Evolutionary conservation across 1,140 invertebrate species (phyloP).

Genomic region (Neelides sp.): DNA sequence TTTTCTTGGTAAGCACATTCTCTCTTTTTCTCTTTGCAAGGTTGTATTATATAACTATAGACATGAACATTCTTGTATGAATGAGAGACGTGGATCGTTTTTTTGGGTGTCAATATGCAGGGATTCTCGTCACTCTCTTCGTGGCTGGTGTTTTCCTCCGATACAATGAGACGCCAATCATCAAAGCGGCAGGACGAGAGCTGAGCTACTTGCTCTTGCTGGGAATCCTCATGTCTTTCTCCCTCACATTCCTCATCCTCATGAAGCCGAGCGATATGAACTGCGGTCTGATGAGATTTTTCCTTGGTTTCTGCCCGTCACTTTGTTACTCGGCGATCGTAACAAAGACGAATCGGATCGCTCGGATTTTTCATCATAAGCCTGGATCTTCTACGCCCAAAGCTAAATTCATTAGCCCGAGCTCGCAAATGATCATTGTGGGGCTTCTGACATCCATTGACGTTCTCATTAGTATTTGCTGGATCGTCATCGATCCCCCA

Average conservation of each 20-base stretch:
- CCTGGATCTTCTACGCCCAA: slow-evolving; percentile 33
- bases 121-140: slow-evolving; percentile 61
- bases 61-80: background rate
- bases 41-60: background rate
- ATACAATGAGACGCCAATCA: slow-evolving; percentile 46
- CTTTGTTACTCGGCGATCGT: slow-evolving; percentile 47
- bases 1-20: slow-evolving; percentile 34
- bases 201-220: slow-evolving; percentile 38
- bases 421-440: slow-evolving; percentile 42
- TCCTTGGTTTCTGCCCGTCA: slow-evolving; percentile 43
- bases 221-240: slow-evolving; percentile 43
- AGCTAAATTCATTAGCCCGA: slow-evolving; percentile 34
- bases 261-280: slow-evolving; percentile 38
- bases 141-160: slow-evolving; percentile 53
- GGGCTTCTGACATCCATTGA: slow-evolving; percentile 42
- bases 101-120: slow-evolving; percentile 36
- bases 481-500: slow-evolving; percentile 42
- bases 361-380: slow-evolving; percentile 43
- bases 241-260: slow-evolving; percentile 45
- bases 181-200: slow-evolving; percentile 47
- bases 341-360: slow-evolving; percentile 47
- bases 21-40: background rate
- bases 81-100: background rate
- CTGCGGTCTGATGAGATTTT: slow-evolving; percentile 44
- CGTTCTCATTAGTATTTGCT: slow-evolving; percentile 41